phyloP scores from a whole-genome alignment of 37 sponge, comb jelly and placozoan genomes.

The Crambe crambe region DNA sequence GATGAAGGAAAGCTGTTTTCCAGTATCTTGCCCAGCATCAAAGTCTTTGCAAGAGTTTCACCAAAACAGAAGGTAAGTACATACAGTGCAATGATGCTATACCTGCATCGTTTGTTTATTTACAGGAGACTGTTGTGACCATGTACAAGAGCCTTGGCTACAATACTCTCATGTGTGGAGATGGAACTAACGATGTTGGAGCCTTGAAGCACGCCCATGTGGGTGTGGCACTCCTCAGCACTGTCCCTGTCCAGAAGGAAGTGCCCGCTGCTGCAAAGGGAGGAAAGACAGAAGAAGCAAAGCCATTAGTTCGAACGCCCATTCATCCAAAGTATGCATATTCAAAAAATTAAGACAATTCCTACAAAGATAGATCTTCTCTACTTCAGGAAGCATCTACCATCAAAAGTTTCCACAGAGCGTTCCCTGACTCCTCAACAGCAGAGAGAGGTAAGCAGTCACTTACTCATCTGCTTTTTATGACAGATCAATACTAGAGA shows the following conservation, averaged over 20 bases:
- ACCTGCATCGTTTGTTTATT: not conserved
- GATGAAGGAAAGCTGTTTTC: constrained; percentile 32
- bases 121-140: constrained; percentile 81
- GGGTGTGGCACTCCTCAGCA: constrained; percentile 76
- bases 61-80: constrained; percentile 92
- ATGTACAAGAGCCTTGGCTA: constrained; percentile 62
- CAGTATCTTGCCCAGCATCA: constrained; percentile 63
- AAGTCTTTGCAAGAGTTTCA: constrained; percentile 93
- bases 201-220: constrained; percentile 98
- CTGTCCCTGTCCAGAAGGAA: constrained; percentile 25
- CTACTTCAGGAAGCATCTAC: not conserved
- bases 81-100: not conserved
- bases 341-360: not conserved
- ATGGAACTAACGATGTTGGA: constrained; percentile 99
- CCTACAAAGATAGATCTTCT: not conserved
- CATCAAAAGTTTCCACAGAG: not conserved
- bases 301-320: not conserved
- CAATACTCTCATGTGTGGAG: constrained; percentile 99
- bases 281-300: not conserved
- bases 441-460: constrained; percentile 20
- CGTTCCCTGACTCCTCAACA: constrained; percentile 25
- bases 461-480: not conserved
- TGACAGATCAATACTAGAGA: not conserved
- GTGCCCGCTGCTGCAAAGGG: not conserved
- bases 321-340: not conserved